phyloP scores from a whole-genome alignment of 2,888 invertebrate genomes.

The Microdon myrmicae region DNA sequence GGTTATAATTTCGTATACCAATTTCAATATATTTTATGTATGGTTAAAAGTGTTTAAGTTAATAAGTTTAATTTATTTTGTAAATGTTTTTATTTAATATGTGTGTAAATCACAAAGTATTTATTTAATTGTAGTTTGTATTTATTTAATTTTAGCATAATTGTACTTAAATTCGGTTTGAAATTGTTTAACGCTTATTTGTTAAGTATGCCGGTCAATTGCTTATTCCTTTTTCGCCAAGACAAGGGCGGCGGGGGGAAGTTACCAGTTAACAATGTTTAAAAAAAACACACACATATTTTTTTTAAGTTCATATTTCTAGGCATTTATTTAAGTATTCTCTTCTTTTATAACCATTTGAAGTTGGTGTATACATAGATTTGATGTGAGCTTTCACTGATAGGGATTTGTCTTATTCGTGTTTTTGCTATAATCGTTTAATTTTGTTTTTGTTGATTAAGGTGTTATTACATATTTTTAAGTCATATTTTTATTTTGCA shows the following conservation, averaged over 20 bases:
- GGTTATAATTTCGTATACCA: too few relatives aligned
- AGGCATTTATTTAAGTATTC: constrained; percentile 52
- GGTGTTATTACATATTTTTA: constrained; percentile 29
- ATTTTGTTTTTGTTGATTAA: constrained; percentile 35
- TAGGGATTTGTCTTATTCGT: constrained; percentile 27
- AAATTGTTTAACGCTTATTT: too few relatives aligned
- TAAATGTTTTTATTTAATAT: too few relatives aligned
- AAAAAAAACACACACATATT: constrained; percentile 1
- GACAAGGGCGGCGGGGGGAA: too few relatives aligned
- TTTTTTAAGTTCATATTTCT: constrained; percentile 48
- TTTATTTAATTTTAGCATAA: too few relatives aligned
- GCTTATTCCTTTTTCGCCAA: too few relatives aligned
- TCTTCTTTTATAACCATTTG: constrained; percentile 41
- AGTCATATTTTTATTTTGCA: constrained; percentile 4
- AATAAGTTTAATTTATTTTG: too few relatives aligned
- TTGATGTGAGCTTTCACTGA: constrained; percentile 17
- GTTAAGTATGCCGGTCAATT: too few relatives aligned
- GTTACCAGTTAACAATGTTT: not conserved
- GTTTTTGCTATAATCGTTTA: constrained; percentile 19
- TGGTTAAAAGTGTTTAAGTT: too few relatives aligned
- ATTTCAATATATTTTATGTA: too few relatives aligned
- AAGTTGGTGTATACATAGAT: constrained; percentile 37
- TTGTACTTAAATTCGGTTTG: too few relatives aligned
- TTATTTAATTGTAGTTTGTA: not conserved
- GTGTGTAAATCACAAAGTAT: too few relatives aligned